phyloP scores from a whole-genome alignment of 2,797 vertebrate species.

The Sebastes cheni region DNA sequence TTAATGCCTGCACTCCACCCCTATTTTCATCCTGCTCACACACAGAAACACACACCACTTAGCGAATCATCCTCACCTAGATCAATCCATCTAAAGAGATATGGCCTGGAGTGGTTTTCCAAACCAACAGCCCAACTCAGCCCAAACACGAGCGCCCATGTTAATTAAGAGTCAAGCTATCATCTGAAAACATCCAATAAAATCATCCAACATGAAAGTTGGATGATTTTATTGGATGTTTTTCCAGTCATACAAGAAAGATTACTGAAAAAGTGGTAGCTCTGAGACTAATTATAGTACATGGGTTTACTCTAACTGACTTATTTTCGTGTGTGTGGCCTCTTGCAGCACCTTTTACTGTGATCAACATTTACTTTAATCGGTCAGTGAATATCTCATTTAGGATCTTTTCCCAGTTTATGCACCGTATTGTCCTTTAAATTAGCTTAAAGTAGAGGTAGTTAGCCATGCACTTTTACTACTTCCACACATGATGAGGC shows the following conservation, averaged over 20 bases:
- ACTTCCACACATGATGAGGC: neutral
- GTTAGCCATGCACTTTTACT: neutral
- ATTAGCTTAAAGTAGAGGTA: neutral
- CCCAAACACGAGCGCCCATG: constrained; percentile 68
- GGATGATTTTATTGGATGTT: constrained; percentile 47
- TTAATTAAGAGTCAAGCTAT: constrained; percentile 66
- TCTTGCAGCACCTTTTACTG: constrained; percentile 23
- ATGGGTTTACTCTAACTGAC: constrained; percentile 26
- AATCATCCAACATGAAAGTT: constrained; percentile 49
- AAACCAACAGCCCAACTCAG: constrained; percentile 64
- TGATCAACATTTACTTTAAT: constrained; percentile 30
- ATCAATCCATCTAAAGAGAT: constrained; percentile 81
- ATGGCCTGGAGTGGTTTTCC: constrained; percentile 76
- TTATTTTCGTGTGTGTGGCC: constrained; percentile 33
- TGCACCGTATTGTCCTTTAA: neutral
- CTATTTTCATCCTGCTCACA: constrained; percentile 43
- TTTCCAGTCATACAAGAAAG: constrained; percentile 45
- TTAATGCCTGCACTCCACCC: constrained; percentile 71
- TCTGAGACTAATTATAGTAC: constrained; percentile 62
- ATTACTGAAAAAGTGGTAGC: constrained; percentile 49
- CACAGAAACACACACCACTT: constrained; percentile 54
- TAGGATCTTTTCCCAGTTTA: neutral
- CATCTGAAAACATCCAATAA: constrained; percentile 68
- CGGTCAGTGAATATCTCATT: constrained; percentile 5
- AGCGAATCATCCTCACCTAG: constrained; percentile 72